phyloP scores from a whole-genome alignment of 2,797 vertebrate species.

The Leptoclinus maculatus region DNA sequence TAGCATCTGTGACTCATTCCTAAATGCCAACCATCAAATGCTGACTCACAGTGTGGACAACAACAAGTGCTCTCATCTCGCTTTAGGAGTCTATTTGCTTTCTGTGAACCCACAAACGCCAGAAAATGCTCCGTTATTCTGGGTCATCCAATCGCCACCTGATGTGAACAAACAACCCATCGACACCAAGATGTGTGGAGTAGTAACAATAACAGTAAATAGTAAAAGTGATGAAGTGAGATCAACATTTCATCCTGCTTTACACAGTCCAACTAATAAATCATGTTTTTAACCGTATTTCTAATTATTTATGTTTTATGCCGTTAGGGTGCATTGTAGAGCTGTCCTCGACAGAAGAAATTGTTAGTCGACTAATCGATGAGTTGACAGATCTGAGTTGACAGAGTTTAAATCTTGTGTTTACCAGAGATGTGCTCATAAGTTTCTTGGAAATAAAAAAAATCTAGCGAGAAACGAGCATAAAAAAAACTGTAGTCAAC shows the following conservation, averaged over 20 bases:
- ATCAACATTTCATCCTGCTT: neutral
- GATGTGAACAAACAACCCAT: neutral
- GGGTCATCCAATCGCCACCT: neutral
- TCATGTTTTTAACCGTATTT: neutral
- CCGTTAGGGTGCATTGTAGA: neutral
- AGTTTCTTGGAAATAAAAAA: neutral
- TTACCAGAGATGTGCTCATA: neutral
- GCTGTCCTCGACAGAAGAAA: neutral
- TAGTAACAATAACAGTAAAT: neutral
- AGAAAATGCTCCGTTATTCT: slow-evolving; percentile 22
- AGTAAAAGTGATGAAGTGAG: neutral
- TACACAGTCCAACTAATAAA: neutral
- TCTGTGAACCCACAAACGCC: slow-evolving; percentile 24
- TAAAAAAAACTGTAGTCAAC: neutral
- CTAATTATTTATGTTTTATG: neutral
- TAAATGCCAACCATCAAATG: slow-evolving; percentile 49
- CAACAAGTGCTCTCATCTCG: slow-evolving; percentile 31
- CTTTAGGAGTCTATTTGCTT: slow-evolving; percentile 38
- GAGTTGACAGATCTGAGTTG: neutral
- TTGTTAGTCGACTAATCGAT: neutral
- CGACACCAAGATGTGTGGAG: neutral
- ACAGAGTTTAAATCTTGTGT: neutral
- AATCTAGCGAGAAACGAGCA: too few species aligned
- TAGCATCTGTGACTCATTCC: slow-evolving; percentile 54
- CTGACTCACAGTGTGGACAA: slow-evolving; percentile 58